Evolutionary conservation across 1,140 invertebrate species (phyloP).

Genomic region (Galleria mellonella): DNA sequence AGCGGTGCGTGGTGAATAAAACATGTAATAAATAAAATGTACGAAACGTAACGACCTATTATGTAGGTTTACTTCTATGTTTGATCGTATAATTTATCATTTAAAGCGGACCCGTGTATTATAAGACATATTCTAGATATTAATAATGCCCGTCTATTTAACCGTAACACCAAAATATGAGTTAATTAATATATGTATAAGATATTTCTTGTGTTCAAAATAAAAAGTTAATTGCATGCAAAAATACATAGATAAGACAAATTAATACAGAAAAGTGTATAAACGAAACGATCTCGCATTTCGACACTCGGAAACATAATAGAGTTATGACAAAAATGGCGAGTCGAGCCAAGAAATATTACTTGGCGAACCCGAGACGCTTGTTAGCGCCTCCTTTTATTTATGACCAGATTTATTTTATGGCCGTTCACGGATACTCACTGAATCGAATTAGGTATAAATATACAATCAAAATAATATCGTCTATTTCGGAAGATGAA

Average conservation of each 20-base stretch:
- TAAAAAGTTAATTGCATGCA: background rate
- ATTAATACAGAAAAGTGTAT: conserved; percentile 4
- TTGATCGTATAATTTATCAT: no score
- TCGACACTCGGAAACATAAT: conserved; percentile 58
- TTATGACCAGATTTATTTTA: conserved; percentile 72
- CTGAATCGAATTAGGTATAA: conserved; percentile 44
- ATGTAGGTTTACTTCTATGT: conserved; percentile 1
- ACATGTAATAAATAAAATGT: conserved; percentile 60
- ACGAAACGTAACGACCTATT: conserved; percentile 23
- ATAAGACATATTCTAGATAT: no score
- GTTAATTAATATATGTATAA: no score
- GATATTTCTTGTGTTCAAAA: no score
- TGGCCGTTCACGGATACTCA: conserved; percentile 37
- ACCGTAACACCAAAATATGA: no score
- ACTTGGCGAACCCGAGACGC: conserved; percentile 66
- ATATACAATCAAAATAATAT: conserved; percentile 38
- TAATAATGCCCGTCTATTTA: no score
- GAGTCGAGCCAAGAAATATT: conserved; percentile 55
- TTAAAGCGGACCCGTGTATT: no score
- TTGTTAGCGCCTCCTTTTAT: conserved; percentile 70
- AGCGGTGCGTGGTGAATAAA: conserved; percentile 39
- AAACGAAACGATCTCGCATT: conserved; percentile 46
- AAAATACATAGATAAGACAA: background rate
- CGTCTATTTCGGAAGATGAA: no score
- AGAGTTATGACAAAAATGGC: conserved; percentile 72